Percentiles rank a stretch among this genome's conserved stretches.
These are phyloP conservation scores for Hermodice carunculata DNA, from an alignment of 2,888 invertebrate species.

Conservation along the genomic window DNA sequence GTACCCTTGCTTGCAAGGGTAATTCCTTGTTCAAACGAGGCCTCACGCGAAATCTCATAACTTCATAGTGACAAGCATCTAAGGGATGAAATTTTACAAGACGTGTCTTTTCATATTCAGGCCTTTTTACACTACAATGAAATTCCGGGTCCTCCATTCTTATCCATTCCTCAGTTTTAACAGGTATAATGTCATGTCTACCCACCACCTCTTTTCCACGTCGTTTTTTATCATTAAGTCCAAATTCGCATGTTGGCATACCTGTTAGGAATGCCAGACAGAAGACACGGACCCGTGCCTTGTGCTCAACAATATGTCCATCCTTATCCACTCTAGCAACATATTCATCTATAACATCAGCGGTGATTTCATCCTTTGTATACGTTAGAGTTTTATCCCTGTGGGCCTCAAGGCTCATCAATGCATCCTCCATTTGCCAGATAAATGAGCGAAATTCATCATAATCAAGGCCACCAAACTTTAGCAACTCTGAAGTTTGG, in stretches of 20 bases:
- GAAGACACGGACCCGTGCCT: conserved; percentile 94
- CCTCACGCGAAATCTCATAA: conserved; percentile 94
- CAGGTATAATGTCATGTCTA: conserved; percentile 97
- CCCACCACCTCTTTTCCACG: conserved; percentile 99
- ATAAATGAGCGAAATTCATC: conserved; percentile 95
- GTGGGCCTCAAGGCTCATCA: conserved; percentile 71
- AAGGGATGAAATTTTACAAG: conserved; percentile 79
- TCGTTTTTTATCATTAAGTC: conserved; percentile 96
- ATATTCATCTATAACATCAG: conserved; percentile 69
- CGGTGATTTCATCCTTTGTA: conserved; percentile 68
- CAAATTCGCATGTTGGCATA: conserved; percentile 94
- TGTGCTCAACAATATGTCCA: conserved; percentile 75
- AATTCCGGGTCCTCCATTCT: conserved; percentile 94
- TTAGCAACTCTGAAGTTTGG: conserved; percentile 92
- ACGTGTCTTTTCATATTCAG: conserved; percentile 81
- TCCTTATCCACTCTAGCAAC: conserved; percentile 62
- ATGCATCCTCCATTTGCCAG: conserved; percentile 89
- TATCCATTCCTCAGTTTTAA: conserved; percentile 97
- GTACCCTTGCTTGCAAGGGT: conserved; percentile 93
- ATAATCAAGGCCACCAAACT: conserved; percentile 90
- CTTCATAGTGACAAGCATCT: conserved; percentile 97
- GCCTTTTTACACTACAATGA: conserved; percentile 92
- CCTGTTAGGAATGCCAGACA: conserved; percentile 96
- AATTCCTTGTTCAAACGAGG: conserved; percentile 82
- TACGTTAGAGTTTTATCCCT: conserved; percentile 66